These are phyloP conservation scores for Bufo gargarizans DNA, from an alignment of 2,113 vertebrate species.

Conservation along the genomic window DNA sequence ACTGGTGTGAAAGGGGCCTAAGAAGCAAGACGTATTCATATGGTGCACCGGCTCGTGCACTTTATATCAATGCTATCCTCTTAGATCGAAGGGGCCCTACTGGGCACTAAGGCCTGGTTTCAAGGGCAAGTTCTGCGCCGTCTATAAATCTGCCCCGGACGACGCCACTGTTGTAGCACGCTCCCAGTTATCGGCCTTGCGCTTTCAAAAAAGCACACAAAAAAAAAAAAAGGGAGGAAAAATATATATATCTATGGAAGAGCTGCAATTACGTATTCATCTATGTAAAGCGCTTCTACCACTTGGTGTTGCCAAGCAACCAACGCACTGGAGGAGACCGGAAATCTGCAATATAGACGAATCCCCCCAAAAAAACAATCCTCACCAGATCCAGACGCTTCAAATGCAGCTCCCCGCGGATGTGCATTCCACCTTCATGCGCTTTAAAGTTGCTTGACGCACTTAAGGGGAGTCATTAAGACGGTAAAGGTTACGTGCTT, in stretches of 20 bases:
- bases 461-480: conserved; percentile 60
- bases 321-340: neutral
- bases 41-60: too few relatives aligned
- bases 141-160: too few relatives aligned
- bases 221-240: neutral
- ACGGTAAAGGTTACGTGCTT: conserved; percentile 63
- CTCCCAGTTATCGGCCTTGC: too few relatives aligned
- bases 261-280: neutral
- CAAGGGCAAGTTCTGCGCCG: too few relatives aligned
- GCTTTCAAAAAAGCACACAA: too few relatives aligned
- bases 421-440: conserved; percentile 56
- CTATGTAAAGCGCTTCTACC: conserved; percentile 25
- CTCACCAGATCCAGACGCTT: neutral
- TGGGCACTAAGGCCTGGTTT: too few relatives aligned
- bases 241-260: too few relatives aligned
- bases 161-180: too few relatives aligned
- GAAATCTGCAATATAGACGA: neutral
- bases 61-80: too few relatives aligned
- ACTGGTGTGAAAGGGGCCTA: too few relatives aligned
- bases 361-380: neutral
- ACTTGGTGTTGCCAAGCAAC: conserved; percentile 35
- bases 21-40: too few relatives aligned
- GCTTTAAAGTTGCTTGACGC: conserved; percentile 29
- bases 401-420: neutral
- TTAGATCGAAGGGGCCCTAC: too few relatives aligned